Base-by-base conservation (phyloP, 2,113 vertebrate genomes). In the Cebus imitator region DNA sequence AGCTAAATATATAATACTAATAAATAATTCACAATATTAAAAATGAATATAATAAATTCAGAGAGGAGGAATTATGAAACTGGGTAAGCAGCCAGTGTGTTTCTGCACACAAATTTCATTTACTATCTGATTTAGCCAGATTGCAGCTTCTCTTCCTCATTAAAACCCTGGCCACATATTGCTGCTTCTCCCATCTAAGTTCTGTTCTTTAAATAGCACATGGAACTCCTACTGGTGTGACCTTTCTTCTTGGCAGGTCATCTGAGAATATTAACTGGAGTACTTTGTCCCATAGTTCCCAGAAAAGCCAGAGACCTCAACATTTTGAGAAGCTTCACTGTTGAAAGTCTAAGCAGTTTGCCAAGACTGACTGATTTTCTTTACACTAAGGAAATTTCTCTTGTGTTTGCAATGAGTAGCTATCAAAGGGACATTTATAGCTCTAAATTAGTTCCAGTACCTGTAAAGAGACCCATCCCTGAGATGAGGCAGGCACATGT, bases 1-100 rank as follows among this genome's bases (percentile, higher is more conserved):
- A 96, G 55, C 91, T 87, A 95, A 97, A 87, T 95, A 96, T 70
- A 75, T 80, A 93, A 45, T n/a, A 37, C 75, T 92, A 95, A 87
- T 95, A 96, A 91, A 80, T 94, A 95, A 97, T 97, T 92, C 92
- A 97, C 91, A 43, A 48, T 32, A 64, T n/a, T 86, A 82, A 78
- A 89, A 92, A 94, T 57, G 83, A 95, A 93, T 52, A 91, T 83
- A 95, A 80, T 95, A 94, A 91, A 35, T 87, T 95, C 90, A 68
- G 27, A 64, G 61, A 30, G 87, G 57, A 37, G 40, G 75, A 93
- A 76, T 87, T 80, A 58, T 35, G 40, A 80, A 75, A 76, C 23
- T 72, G 30, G 86, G 45, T 84, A 94, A 95, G 80, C 20, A 30
- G 35, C 87, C 55, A 80, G 61, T 43, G 78, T 75, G 37, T 90